phyloP scores from a whole-genome alignment of 2,888 invertebrate genomes.

The Agriopis marginaria region DNA sequence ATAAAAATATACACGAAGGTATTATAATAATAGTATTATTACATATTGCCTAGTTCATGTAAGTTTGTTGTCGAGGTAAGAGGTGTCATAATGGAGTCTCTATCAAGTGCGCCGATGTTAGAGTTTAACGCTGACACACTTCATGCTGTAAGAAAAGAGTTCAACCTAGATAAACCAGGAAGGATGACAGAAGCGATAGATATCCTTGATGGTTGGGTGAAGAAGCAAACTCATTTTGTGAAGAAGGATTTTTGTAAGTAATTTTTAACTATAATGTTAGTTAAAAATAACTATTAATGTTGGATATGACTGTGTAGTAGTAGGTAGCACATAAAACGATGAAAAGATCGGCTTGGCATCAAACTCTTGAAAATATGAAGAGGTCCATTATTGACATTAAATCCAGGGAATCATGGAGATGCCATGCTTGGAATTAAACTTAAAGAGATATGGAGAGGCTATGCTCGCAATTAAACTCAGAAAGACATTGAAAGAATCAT shows the following conservation, averaged over 20 bases:
- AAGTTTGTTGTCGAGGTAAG: neutral
- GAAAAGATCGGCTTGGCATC: too few species aligned
- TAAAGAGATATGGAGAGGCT: too few species aligned
- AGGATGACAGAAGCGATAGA: constrained; percentile 58
- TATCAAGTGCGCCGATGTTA: constrained; percentile 45
- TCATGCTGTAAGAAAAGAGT: constrained; percentile 52
- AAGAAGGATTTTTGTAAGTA: constrained; percentile 64
- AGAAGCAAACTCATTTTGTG: constrained; percentile 60
- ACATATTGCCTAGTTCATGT: neutral
- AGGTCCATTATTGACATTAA: too few species aligned
- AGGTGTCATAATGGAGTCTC: constrained; percentile 47
- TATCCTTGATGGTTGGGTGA: constrained; percentile 62
- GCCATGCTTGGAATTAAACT: too few species aligned
- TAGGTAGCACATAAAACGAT: too few species aligned
- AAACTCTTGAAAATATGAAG: too few species aligned
- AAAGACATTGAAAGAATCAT: too few species aligned
- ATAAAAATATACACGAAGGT: neutral
- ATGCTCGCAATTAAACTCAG: too few species aligned
- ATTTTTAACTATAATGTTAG: neutral
- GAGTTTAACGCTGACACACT: constrained; percentile 52
- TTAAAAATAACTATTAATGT: too few species aligned
- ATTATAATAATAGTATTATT: neutral
- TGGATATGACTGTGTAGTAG: too few species aligned
- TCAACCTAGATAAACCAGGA: constrained; percentile 52
- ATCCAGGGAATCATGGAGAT: too few species aligned